Base-by-base conservation (phyloP, 2,113 vertebrate species). In the Cavia porcellus region DNA sequence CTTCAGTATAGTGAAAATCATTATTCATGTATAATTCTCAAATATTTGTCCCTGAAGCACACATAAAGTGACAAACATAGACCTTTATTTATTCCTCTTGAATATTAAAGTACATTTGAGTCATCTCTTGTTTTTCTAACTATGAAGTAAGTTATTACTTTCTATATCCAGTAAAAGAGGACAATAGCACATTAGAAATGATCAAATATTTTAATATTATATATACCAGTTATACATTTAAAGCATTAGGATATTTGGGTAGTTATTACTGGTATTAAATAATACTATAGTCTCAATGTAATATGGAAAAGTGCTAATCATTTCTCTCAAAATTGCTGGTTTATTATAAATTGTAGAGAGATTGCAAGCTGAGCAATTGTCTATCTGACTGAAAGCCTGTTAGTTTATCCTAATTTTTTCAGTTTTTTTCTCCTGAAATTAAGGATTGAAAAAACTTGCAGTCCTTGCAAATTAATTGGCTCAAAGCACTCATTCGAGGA, bases 141-240 rank as follows among this genome's bases (percentile, higher is more conserved):
- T 89, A 2, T 1, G 50, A 70, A 75, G 62, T 42, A 87, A 87
- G 79, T 47, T 30, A 61, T 64, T 68, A 59, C 32, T 52, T 68
- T 91, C 32, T 70, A 3, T 75, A 24, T 20, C 1, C 1, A 62
- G 59, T 87, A 85, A 79, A 61, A 72, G 35, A 7, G 5, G n/a
- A 30, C 55, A 50, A 38, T 89, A 89, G 47, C 0, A 5, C 19
- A 82, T 74, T 72, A 84, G 2, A 84, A 70, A 86, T 86, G 14
- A 61, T 12, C 72, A 86, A 66, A 57, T 22, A 68, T 92, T 93
- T 86, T 96, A 92, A 42, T 10, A 38, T 86, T 80, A 52, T 92
- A 86, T 3, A 42, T 95, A 84, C 5, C 7, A 52, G 3, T 1
- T 90, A 50, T n/a, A 68, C 13, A 64, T 19, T 3, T n/a, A 55